A percentile compares a stretch with the other conserved stretches of the same genome.
These are phyloP conservation scores for Gymnothorax reevesii DNA, from an alignment of 2,797 vertebrate genomes.

Conservation along the genomic window DNA sequence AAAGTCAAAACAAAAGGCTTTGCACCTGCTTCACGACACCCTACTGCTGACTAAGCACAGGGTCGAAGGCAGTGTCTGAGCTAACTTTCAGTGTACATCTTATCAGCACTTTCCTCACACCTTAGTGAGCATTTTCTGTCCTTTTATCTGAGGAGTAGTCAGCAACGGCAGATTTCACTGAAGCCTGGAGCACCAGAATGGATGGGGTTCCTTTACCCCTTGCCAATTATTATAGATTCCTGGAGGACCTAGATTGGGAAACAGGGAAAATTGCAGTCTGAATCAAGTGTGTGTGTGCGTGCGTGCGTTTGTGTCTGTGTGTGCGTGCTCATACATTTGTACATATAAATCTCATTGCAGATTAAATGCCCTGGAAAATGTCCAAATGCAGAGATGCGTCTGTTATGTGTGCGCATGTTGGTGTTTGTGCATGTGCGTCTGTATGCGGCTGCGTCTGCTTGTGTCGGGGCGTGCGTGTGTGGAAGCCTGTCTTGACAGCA, in stretches of 20 bases:
- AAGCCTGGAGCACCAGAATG: neutral
- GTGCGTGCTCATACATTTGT: neutral
- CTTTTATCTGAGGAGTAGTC: neutral
- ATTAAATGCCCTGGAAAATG: too few relatives aligned
- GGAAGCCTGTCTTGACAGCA: neutral
- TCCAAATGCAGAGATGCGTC: too few relatives aligned
- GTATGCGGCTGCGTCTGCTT: conserved; percentile 52
- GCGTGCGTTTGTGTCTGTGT: neutral
- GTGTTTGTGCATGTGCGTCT: conserved; percentile 22
- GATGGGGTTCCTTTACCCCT: neutral
- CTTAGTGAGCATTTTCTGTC: conserved; percentile 5
- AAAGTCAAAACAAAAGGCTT: neutral
- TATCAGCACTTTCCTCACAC: conserved; percentile 31
- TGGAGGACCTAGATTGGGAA: neutral
- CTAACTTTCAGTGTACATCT: conserved; percentile 23
- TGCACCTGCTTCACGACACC: neutral
- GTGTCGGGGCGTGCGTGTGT: conserved; percentile 32
- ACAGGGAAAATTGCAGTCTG: neutral
- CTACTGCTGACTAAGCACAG: neutral
- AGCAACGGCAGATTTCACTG: neutral
- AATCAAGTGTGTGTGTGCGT: neutral
- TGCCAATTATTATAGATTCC: neutral
- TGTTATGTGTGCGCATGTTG: conserved; percentile 40
- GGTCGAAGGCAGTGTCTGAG: conserved; percentile 26
- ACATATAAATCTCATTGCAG: too few relatives aligned